Base-by-base conservation (phyloP, 2,888 invertebrate species). In the Drosophila melanosoma region DNA sequence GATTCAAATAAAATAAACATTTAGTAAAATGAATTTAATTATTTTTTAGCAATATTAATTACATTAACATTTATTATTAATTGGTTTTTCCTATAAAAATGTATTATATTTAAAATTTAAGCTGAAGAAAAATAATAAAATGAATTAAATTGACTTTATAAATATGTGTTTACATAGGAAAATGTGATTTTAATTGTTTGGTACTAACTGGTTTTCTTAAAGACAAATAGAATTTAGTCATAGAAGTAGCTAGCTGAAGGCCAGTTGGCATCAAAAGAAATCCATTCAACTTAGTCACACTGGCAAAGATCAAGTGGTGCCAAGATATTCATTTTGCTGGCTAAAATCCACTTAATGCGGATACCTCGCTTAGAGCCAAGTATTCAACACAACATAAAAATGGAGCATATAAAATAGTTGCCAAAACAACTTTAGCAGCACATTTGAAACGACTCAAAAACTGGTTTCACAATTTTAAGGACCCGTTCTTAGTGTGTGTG, bases 381-480 rank as follows among this genome's bases (percentile, higher is more conserved):
- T 32, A 35, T 51, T 35, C 12, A 12, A 12, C 33, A 58, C 38
- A 57, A 40, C 56, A 70, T 32, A 54, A 60, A 56, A 17, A 12
- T 48, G 15, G 52, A 62, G 36, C 11, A 51, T 48, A 56, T 62
- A 70, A 69, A 69, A 80, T 79, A 81, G 79, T 87, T 84, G 88
- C 69, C 83, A 84, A 85, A 83, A 83, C 88, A 87, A 82, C 45
- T 74, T 60, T 36, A 58, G 58, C 58, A 11, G 56, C 53, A 69
- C 64, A 59, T 42, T 48, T 64, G 66, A 57, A 56, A 60, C 51
- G 62, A 57, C 67, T 57, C 51, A n/a, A 49, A 74, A 69, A 36
- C 49, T 53, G 49, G 29, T 53, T 51, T 56, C 33, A 38, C 33
- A 33, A 32, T 68, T 54, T 69, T 42, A 51, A 63, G 73, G 26